Evolutionary conservation across 2,888 invertebrate genomes (phyloP).

Genomic region (Emesis furor): DNA sequence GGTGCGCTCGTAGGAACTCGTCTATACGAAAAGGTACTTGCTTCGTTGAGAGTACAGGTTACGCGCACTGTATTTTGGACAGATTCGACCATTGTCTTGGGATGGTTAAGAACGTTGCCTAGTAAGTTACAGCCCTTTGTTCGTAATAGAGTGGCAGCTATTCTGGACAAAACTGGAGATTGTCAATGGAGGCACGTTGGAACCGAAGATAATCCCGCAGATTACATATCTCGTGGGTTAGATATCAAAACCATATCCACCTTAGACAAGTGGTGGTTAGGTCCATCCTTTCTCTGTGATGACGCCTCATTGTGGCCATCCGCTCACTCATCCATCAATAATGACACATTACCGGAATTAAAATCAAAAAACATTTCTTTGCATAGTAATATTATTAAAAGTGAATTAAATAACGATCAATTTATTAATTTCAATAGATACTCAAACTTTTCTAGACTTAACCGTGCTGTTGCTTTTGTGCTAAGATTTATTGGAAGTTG

Average conservation of each 20-base stretch:
- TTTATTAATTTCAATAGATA: no score
- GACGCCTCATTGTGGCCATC: no score
- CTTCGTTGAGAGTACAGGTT: slow-evolving; percentile 59
- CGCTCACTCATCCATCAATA: no score
- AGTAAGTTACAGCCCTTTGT: slow-evolving; percentile 74
- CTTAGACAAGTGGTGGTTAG: not conserved
- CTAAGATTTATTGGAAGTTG: no score
- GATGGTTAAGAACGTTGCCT: slow-evolving; percentile 70
- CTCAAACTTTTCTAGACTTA: no score
- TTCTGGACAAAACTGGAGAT: slow-evolving; percentile 65
- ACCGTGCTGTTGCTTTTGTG: no score
- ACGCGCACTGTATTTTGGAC: slow-evolving; percentile 69
- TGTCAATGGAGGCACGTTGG: slow-evolving; percentile 72
- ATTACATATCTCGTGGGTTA: slow-evolving; percentile 57
- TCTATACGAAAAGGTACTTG: slow-evolving; percentile 67
- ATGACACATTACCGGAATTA: no score
- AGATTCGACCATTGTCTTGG: slow-evolving; percentile 75
- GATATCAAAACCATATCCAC: slow-evolving; percentile 6
- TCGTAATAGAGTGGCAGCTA: slow-evolving; percentile 72
- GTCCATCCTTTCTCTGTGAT: no score
- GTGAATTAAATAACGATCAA: no score
- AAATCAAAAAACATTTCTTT: no score
- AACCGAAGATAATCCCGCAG: slow-evolving; percentile 61
- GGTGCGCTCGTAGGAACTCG: slow-evolving; percentile 74
- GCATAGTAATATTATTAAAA: no score